Evolutionary conservation across 2,888 invertebrate genomes (phyloP), one percentile per base, ranked within the genome.

Genomic region (Resseliella maxima): DNA sequence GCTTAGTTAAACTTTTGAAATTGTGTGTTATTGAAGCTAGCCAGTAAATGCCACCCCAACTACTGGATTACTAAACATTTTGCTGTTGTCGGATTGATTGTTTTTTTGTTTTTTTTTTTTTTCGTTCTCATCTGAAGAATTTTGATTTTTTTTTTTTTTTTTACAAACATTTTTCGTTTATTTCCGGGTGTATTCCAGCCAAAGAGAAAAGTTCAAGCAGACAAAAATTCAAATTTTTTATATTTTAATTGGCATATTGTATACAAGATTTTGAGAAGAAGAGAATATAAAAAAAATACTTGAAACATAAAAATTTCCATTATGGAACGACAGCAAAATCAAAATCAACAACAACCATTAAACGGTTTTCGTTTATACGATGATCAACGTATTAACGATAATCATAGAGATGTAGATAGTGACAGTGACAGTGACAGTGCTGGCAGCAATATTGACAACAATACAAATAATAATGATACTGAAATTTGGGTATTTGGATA

Each of bases 401-500:
- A 83, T 38, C 1, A n/a, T 38, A 35, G n/a, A 81, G 36, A 81
- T 36, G 36, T 36, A 36, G 81, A 81, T 3, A 24, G 24, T 27
- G 87, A 91, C 81, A 81, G 36, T 81, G 36, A 46, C 46, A 85
- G 31, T 45, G 45, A 45, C 27, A 41, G 46, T 45, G 27, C 27
- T 15, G 38, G 83, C 15, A 21, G 81, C 8, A 21, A 21, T n/a
- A 36, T 18, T n/a, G 24, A 15, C 21, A n/a, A n/a, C n/a, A 24
- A 83, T 83, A 38, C 83, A 38, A 18, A 85, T 85, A 24, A 85
- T 2, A 89, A 72, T n/a, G 86, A 87, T 87, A 46, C 87, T 31
- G 88, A 92, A 31, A 90, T 96, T 89, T 99, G 98, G 98, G 94
- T 99, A 38, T 99, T 98, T 90, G 99, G 98, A 0, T 99, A 99